Conservation (phyloP, 2,888 invertebrate species). For the Drosophila robusta region DNA sequence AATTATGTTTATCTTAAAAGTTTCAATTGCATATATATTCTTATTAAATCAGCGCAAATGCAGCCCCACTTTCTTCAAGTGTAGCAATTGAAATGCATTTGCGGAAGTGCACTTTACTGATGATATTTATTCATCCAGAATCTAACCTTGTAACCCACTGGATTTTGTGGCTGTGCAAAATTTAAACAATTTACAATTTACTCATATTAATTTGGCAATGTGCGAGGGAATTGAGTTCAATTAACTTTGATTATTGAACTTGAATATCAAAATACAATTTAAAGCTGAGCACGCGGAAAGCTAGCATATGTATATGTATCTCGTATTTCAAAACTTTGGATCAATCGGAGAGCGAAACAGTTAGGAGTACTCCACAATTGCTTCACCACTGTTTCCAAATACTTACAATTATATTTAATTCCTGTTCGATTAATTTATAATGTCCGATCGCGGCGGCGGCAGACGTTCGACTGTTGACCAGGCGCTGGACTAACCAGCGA, state of each 20-base stretch:
- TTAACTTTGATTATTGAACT: constrained; percentile 67
- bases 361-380: constrained; percentile 6
- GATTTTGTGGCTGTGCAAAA: constrained; percentile 1
- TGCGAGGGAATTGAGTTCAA: constrained; percentile 58
- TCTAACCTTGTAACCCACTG: constrained; percentile 27
- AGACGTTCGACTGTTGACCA: constrained; percentile 52
- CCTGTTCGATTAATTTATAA: constrained; percentile 14
- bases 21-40: neutral
- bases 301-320: neutral
- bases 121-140: constrained; percentile 11
- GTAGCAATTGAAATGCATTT: constrained; percentile 46
- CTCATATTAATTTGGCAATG: constrained; percentile 33
- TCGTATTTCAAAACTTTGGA: constrained; percentile 16
- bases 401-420: constrained; percentile 29
- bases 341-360: neutral
- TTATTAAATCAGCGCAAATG: neutral
- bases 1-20: no score
- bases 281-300: constrained; percentile 48
- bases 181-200: constrained; percentile 20
- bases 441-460: constrained; percentile 58
- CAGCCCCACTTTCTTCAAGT: neutral
- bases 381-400: constrained; percentile 10
- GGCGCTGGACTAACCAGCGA: constrained; percentile 35
- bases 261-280: constrained; percentile 18
- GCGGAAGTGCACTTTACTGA: constrained; percentile 46